These are phyloP conservation scores for Lophura swinhoii DNA, from an alignment of 2,797 vertebrate species.

Conservation along the genomic window DNA sequence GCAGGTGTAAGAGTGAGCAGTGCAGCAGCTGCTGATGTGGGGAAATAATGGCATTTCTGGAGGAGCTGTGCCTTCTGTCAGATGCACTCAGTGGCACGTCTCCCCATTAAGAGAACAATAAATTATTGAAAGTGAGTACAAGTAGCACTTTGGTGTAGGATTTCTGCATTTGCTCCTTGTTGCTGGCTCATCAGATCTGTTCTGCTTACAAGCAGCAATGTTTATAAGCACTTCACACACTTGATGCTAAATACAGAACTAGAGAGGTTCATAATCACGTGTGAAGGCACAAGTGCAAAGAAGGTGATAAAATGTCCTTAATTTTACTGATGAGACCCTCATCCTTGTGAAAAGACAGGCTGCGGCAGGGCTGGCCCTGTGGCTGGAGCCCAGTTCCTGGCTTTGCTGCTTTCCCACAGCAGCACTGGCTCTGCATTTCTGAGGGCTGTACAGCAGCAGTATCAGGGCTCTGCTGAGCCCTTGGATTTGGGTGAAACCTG, in stretches of 20 bases:
- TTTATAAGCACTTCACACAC: rapidly evolving
- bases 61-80: neutral
- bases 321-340: neutral
- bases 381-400: neutral
- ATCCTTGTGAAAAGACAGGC: neutral
- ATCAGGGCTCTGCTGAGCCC: rapidly evolving
- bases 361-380: neutral
- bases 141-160: neutral
- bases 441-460: neutral
- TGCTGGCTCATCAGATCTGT: neutral
- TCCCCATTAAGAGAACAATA: neutral
- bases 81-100: neutral
- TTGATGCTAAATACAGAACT: neutral
- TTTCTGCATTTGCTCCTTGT: neutral
- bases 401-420: neutral
- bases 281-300: neutral
- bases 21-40: neutral
- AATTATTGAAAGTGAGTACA: neutral
- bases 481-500: neutral
- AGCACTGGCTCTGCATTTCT: neutral
- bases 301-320: neutral
- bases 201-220: neutral
- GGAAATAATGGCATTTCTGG: neutral
- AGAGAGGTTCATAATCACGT: neutral
- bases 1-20: neutral